These are phyloP conservation scores for Leptobrachium leishanense DNA, from an alignment of 2,113 vertebrate genomes.

Conservation along the genomic window DNA sequence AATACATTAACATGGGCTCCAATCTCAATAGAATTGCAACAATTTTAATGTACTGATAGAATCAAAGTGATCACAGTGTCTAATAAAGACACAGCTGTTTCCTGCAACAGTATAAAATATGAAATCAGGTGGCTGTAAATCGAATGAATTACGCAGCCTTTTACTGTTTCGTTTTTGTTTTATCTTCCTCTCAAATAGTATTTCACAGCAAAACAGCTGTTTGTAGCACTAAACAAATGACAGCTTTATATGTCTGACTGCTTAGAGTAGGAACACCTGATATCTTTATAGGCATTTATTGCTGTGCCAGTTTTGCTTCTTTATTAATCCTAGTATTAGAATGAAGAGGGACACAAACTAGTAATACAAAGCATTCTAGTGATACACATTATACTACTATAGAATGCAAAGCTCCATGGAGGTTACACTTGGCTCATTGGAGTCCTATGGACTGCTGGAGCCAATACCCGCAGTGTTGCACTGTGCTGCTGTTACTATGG, in stretches of 20 bases:
- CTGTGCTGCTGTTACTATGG: too few species aligned
- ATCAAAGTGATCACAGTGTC: neutral
- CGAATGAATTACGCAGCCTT: slow-evolving; percentile 6
- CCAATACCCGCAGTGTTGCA: too few species aligned
- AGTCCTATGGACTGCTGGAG: too few species aligned
- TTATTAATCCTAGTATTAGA: too few species aligned
- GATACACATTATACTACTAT: too few species aligned
- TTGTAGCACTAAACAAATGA: neutral
- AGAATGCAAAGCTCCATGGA: too few species aligned
- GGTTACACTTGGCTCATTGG: too few species aligned
- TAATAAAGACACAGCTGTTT: slow-evolving; percentile 9
- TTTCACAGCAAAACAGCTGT: slow-evolving; percentile 10
- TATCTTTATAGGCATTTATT: neutral
- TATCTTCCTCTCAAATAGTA: neutral
- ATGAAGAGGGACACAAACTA: too few species aligned
- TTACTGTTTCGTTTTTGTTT: neutral
- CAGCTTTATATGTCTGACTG: neutral
- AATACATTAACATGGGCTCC: neutral
- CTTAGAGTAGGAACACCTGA: neutral
- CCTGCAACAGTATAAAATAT: neutral
- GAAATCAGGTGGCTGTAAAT: neutral
- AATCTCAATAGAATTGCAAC: neutral
- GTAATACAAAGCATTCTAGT: too few species aligned
- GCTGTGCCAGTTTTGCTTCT: neutral
- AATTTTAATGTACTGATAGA: neutral